Percentiles rank a stretch among this genome's conserved stretches.
Evolutionary conservation across 2,888 invertebrate species (phyloP).

Genomic region (Hipparchia sbordonii): DNA sequence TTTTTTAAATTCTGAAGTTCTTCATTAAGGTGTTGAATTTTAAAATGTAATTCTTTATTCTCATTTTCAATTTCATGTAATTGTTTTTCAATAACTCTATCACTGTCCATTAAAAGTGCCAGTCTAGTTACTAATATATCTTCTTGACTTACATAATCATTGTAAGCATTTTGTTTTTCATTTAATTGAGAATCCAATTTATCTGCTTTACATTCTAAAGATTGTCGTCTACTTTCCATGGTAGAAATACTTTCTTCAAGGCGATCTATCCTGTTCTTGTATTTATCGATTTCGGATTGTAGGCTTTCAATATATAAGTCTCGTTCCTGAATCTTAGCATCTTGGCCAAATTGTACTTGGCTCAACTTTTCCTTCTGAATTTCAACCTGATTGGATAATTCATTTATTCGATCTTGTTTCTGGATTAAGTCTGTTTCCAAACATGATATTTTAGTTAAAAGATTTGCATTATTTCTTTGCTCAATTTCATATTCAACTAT

Average conservation of each 20-base stretch:
- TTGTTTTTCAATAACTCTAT: conserved; percentile 85
- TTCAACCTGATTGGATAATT: conserved; percentile 62
- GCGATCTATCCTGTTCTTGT: conserved; percentile 84
- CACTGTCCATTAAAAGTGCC: conserved; percentile 83
- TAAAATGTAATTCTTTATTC: conserved; percentile 79
- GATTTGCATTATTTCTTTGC: conserved; percentile 67
- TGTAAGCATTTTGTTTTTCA: conserved; percentile 82
- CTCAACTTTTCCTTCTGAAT: conserved; percentile 61
- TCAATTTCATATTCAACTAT: conserved; percentile 70
- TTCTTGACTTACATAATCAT: conserved; percentile 84
- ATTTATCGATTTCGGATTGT: conserved; percentile 85
- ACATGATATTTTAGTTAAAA: conserved; percentile 65
- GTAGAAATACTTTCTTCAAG: conserved; percentile 86
- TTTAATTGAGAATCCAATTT: conserved; percentile 84
- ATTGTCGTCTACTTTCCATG: conserved; percentile 84
- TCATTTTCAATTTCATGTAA: conserved; percentile 83
- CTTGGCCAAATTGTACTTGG: conserved; percentile 75
- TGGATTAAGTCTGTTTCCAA: conserved; percentile 65
- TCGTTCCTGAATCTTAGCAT: conserved; percentile 89
- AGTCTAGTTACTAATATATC: conserved; percentile 85
- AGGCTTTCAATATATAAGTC: conserved; percentile 89
- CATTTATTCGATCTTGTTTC: conserved; percentile 65
- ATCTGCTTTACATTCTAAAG: conserved; percentile 84
- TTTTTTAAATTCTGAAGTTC: conserved; percentile 78
- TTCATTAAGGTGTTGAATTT: conserved; percentile 77